Conservation (phyloP, 2,888 invertebrate genomes). For the Ornithoptera priamus region DNA sequence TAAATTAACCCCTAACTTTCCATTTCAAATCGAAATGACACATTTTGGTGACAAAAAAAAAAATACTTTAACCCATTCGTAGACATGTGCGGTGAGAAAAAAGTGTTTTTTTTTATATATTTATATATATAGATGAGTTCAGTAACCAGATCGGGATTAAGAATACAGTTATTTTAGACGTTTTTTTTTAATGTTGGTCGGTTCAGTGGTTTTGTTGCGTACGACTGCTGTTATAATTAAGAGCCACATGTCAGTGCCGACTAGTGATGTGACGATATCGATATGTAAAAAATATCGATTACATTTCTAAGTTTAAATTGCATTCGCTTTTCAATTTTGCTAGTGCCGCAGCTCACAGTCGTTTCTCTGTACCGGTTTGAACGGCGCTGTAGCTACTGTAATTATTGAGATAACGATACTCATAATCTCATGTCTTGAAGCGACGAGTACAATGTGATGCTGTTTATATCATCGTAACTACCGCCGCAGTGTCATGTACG, state of each 20-base stretch:
- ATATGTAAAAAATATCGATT: slow-evolving; percentile 29
- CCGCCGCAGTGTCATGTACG: too few relatives aligned
- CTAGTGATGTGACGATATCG: slow-evolving; percentile 44
- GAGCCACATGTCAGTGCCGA: slow-evolving; percentile 64
- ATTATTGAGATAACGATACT: too few relatives aligned
- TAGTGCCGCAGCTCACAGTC: too few relatives aligned
- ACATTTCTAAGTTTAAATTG: background rate
- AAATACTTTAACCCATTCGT: slow-evolving; percentile 71
- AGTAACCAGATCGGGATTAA: slow-evolving; percentile 76
- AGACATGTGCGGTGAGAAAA: slow-evolving; percentile 55
- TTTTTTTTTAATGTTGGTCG: slow-evolving; percentile 46
- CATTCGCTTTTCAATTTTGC: too few relatives aligned
- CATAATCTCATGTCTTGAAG: too few relatives aligned
- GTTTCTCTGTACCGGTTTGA: too few relatives aligned
- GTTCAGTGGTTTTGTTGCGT: slow-evolving; percentile 68
- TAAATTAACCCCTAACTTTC: slow-evolving; percentile 72
- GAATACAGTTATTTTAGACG: slow-evolving; percentile 69
- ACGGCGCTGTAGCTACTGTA: too few relatives aligned
- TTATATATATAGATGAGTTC: slow-evolving; percentile 50
- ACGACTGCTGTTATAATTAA: slow-evolving; percentile 72
- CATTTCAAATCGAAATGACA: slow-evolving; percentile 75
- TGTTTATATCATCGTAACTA: too few relatives aligned
- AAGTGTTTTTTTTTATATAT: slow-evolving; percentile 56
- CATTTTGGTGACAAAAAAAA: slow-evolving; percentile 46
- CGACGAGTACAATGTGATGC: too few relatives aligned